These are phyloP conservation scores for Notiomystis cincta DNA, from an alignment of 2,113 vertebrate species.

Conservation along the genomic window DNA sequence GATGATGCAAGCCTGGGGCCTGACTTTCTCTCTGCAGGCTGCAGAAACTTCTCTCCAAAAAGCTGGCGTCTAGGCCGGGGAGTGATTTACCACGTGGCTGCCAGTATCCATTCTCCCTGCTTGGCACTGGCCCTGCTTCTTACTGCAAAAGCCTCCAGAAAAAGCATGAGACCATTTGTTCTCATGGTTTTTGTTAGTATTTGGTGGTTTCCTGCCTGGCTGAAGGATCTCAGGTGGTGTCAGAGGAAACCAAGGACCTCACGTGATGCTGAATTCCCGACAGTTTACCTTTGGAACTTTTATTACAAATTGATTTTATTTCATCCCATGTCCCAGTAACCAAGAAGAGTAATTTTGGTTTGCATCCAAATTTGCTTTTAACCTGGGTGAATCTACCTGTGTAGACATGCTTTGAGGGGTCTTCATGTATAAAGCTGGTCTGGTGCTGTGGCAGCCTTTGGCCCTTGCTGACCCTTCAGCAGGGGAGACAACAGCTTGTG, in stretches of 20 bases:
- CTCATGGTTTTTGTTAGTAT: not conserved
- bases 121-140: not conserved
- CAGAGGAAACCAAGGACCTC: not conserved
- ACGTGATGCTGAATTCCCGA: not conserved
- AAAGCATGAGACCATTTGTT: not conserved
- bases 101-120: not conserved
- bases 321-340: not conserved
- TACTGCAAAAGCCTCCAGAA: not conserved
- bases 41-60: not conserved
- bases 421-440: not conserved
- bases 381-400: not conserved
- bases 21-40: not conserved
- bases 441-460: not conserved
- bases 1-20: not conserved
- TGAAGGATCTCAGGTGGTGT: not conserved
- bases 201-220: not conserved
- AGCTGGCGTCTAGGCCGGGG: accelerated
- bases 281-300: not conserved
- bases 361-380: not conserved
- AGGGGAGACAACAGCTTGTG: not conserved
- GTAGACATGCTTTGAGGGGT: not conserved
- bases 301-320: not conserved
- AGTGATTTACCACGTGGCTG: not conserved
- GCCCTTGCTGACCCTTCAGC: not conserved
- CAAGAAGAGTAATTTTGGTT: not conserved